These are phyloP conservation scores for Platypus cylindrus DNA, from an alignment of 2,888 invertebrate species.

Conservation along the genomic window DNA sequence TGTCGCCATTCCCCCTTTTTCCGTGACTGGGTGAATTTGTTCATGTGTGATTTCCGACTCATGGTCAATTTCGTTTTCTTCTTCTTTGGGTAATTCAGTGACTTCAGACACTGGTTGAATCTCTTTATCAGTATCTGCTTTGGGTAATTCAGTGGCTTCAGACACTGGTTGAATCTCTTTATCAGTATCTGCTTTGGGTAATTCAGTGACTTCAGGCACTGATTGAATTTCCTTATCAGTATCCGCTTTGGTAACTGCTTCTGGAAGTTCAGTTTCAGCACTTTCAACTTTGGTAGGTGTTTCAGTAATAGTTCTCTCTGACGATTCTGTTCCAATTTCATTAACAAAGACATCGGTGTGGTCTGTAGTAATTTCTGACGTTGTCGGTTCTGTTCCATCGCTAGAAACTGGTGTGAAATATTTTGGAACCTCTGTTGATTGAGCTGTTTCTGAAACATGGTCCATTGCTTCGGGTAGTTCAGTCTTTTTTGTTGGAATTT, in stretches of 20 bases:
- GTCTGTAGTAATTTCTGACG: slow-evolving; percentile 3
- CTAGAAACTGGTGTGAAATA: slow-evolving; percentile 1
- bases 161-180: slow-evolving; percentile 13
- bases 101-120: slow-evolving; percentile 4
- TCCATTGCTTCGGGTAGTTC: slow-evolving; percentile 22
- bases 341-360: neutral
- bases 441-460: slow-evolving; percentile 19
- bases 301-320: slow-evolving; percentile 12
- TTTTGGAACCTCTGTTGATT: slow-evolving; percentile 9
- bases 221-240: slow-evolving; percentile 14
- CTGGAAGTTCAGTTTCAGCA: slow-evolving; percentile 3
- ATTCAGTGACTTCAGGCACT: slow-evolving; percentile 10
- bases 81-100: slow-evolving; percentile 17
- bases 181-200: slow-evolving; percentile 7
- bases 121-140: slow-evolving; percentile 2
- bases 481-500: slow-evolving; percentile 19
- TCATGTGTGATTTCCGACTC: slow-evolving; percentile 7
- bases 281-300: slow-evolving; percentile 7
- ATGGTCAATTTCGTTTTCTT: slow-evolving; percentile 18
- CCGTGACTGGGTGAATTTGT: slow-evolving; percentile 9
- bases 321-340: slow-evolving; percentile 10
- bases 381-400: slow-evolving; percentile 3
- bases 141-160: slow-evolving; percentile 12
- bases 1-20: slow-evolving; percentile 6
- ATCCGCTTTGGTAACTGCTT: slow-evolving; percentile 10